phyloP scores from a whole-genome alignment of 2,797 vertebrate species.

The Chromobotia macracanthus region DNA sequence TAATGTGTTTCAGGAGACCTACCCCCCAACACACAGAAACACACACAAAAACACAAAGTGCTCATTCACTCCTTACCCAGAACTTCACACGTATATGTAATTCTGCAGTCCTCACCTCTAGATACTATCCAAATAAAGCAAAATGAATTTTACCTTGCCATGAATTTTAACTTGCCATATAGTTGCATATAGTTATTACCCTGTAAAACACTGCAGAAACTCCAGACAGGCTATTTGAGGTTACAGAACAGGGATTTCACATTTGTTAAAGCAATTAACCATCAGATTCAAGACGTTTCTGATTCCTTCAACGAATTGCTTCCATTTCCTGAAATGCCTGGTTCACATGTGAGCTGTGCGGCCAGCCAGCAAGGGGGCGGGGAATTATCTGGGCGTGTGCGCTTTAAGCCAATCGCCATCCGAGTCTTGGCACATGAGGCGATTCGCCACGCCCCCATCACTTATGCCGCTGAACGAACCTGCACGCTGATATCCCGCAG shows the following conservation, averaged over 20 bases:
- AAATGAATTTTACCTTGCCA: constrained; percentile 19
- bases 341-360: constrained; percentile 17
- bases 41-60: constrained; percentile 16
- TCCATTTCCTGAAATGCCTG: constrained; percentile 42
- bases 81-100: constrained; percentile 47
- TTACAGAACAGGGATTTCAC: not conserved
- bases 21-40: constrained; percentile 30
- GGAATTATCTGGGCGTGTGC: constrained; percentile 51
- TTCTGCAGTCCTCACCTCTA: constrained; percentile 34
- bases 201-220: not conserved
- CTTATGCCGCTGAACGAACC: constrained; percentile 26
- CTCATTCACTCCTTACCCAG: constrained; percentile 48
- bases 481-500: constrained; percentile 34
- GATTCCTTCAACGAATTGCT: not conserved
- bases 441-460: constrained; percentile 24
- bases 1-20: constrained; percentile 55
- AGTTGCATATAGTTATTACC: not conserved
- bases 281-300: not conserved
- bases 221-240: not conserved
- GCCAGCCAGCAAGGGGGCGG: constrained; percentile 16
- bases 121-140: constrained; percentile 38
- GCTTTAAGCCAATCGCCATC: constrained; percentile 22
- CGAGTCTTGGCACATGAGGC: constrained; percentile 33
- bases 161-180: constrained; percentile 5
- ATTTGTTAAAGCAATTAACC: not conserved